Evolutionary conservation across 2,888 invertebrate species (phyloP).

Genomic region (Tiliacea aurago): DNA sequence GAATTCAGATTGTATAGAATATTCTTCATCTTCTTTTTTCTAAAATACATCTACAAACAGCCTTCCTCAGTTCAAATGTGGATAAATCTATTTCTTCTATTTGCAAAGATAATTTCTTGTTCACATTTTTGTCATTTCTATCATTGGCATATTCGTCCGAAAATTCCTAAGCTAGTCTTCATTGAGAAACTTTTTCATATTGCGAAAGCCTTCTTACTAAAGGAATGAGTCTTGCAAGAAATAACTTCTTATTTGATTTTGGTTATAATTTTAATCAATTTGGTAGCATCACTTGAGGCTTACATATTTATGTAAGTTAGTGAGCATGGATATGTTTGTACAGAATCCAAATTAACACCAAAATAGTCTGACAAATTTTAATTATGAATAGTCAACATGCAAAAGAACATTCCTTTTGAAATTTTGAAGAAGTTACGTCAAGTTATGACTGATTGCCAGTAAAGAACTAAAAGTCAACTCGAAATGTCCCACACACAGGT

Average conservation of each 20-base stretch:
- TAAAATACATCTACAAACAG: not conserved
- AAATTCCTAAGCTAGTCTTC: not conserved
- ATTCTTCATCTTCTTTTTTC: not conserved
- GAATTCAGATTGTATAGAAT: not conserved
- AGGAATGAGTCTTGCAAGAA: not conserved
- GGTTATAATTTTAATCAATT: not conserved
- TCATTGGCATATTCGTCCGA: not conserved
- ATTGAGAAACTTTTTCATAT: not conserved
- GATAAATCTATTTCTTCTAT: not conserved
- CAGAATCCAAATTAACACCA: not conserved
- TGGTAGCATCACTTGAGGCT: not conserved
- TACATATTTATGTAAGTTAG: not conserved
- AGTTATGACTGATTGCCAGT: constrained; percentile 17
- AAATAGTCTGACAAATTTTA: not conserved
- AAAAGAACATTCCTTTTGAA: not conserved
- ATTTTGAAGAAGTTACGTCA: not conserved
- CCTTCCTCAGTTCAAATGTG: not conserved
- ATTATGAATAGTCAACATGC: not conserved
- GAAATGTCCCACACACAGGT: constrained; percentile 36
- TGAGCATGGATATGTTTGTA: not conserved
- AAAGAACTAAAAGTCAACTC: constrained; percentile 25
- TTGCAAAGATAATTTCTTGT: not conserved
- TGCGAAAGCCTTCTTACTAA: not conserved
- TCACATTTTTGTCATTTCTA: not conserved
- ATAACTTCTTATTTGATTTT: constrained; percentile 3